phyloP scores from a whole-genome alignment of 2,797 vertebrate genomes.

The Acanthurus lineatus region DNA sequence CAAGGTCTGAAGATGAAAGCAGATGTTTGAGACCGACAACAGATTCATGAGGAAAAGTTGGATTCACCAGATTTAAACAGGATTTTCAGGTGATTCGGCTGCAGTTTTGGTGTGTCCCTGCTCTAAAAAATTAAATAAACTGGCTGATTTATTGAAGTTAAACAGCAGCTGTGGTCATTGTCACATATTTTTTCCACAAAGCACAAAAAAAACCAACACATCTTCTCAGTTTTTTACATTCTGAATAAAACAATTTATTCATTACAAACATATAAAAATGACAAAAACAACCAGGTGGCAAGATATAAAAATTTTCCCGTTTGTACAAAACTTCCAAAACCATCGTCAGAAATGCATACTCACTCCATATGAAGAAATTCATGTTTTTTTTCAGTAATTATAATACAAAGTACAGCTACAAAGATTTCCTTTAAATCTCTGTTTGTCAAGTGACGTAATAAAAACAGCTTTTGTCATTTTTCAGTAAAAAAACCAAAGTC shows the following conservation, averaged over 20 bases:
- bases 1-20: no score
- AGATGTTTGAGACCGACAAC: no score
- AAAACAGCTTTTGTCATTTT: conserved; percentile 52
- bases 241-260: conserved; percentile 84
- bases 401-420: conserved; percentile 69
- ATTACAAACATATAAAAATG: conserved; percentile 86
- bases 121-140: no score
- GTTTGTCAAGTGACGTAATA: conserved; percentile 48
- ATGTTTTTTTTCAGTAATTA: conserved; percentile 70
- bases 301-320: conserved; percentile 81
- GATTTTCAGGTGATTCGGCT: no score
- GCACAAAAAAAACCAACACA: not conserved
- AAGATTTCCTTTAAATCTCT: conserved; percentile 48
- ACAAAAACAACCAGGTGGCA: conserved; percentile 75
- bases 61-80: not conserved
- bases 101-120: no score
- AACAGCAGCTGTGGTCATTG: not conserved
- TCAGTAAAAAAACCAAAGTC: conserved; percentile 53
- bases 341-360: conserved; percentile 70
- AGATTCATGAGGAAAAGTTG: not conserved
- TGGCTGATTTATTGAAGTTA: not conserved
- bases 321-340: conserved; percentile 83
- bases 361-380: conserved; percentile 61
- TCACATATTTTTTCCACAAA: conserved; percentile 23
- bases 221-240: conserved; percentile 38